phyloP scores from a whole-genome alignment of 1,140 invertebrate species.

The Zaprionus tsacasi region DNA sequence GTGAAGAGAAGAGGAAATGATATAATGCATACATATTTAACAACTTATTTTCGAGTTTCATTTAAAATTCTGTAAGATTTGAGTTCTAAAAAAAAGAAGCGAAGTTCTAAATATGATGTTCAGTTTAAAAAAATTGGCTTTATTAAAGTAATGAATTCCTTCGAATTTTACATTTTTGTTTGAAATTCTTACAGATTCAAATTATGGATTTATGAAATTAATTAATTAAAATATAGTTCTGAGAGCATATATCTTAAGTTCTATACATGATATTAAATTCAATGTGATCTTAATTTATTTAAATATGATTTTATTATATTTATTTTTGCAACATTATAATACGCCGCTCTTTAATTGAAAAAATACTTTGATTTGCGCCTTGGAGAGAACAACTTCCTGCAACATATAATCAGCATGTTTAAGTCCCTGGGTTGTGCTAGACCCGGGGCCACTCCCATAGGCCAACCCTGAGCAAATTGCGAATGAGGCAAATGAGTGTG shows the following conservation, averaged over 20 bases:
- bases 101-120: no score
- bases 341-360: not conserved
- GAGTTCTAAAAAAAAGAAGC: not conserved
- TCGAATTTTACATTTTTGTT: no score
- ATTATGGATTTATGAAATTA: not conserved
- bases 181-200: no score
- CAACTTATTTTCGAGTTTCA: not conserved
- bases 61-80: not conserved
- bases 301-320: not conserved
- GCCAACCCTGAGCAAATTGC: constrained; percentile 28
- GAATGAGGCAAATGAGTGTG: constrained; percentile 18
- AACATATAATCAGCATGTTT: constrained; percentile 10
- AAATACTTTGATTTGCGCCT: not conserved
- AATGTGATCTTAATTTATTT: not conserved
- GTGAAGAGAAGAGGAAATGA: not conserved
- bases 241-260: no score
- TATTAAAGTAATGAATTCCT: no score
- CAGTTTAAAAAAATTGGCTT: no score
- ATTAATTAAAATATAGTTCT: no score
- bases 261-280: no score
- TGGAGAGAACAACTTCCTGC: not conserved
- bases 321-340: not conserved
- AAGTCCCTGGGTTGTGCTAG: not conserved
- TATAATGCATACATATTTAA: not conserved
- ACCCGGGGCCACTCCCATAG: constrained; percentile 23